Evolutionary conservation across 2,113 vertebrate species (phyloP).

Genomic region (Etia nguti): DNA sequence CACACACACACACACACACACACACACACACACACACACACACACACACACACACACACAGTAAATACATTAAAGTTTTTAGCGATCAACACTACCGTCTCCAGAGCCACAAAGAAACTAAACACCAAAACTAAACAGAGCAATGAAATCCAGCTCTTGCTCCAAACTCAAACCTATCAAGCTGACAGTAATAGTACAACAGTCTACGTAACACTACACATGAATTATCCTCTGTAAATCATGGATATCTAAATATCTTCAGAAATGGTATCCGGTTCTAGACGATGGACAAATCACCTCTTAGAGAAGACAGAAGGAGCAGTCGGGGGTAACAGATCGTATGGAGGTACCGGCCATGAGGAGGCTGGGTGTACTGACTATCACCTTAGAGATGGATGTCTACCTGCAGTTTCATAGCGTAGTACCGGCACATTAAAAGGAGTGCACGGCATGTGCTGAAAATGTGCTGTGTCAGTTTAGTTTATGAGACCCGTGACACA

Average conservation of each 20-base stretch:
- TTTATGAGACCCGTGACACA: background rate
- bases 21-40: background rate
- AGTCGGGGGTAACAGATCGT: background rate
- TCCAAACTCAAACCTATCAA: background rate
- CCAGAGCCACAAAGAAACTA: background rate
- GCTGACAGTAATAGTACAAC: background rate
- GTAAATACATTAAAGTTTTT: background rate
- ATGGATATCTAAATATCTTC: background rate
- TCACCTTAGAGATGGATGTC: constrained; percentile 17
- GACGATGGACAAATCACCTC: background rate
- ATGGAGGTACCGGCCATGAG: constrained; percentile 8
- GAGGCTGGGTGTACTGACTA: constrained; percentile 7
- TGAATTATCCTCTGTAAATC: background rate
- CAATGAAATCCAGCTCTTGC: background rate
- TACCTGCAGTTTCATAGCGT: background rate
- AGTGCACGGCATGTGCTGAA: background rate
- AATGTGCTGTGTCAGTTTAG: background rate
- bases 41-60: background rate
- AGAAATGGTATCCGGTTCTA: background rate
- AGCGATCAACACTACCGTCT: background rate
- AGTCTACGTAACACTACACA: background rate
- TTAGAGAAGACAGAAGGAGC: background rate
- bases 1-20: background rate
- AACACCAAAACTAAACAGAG: background rate
- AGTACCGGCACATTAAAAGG: rapidly evolving